phyloP scores from a whole-genome alignment of 2,888 invertebrate species.

The Cryptophagus acutangulus region DNA sequence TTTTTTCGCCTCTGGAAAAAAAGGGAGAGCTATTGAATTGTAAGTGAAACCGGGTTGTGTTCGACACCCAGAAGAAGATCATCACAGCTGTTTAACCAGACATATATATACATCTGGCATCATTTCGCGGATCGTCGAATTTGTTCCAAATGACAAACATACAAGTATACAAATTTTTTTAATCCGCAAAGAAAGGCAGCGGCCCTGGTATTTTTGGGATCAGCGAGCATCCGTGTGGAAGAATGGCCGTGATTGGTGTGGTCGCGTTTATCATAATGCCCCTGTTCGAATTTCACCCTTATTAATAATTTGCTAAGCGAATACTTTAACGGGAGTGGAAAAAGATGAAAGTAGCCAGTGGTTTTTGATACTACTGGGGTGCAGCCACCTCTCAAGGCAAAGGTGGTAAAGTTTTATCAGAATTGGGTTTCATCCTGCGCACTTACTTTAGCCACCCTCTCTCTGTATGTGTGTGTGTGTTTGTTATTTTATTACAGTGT shows the following conservation, averaged over 20 bases:
- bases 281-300: no score
- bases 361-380: background rate
- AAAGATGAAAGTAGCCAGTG: conserved; percentile 26
- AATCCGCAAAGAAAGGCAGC: no score
- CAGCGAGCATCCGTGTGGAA: no score
- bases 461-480: no score
- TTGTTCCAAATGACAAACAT: conserved; percentile 16
- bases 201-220: no score
- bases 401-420: conserved; percentile 5
- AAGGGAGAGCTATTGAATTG: conserved; percentile 40
- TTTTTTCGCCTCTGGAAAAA: no score
- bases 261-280: background rate
- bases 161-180: no score
- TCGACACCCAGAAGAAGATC: conserved; percentile 15
- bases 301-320: no score
- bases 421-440: background rate
- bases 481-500: background rate
- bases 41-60: conserved; percentile 41
- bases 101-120: conserved; percentile 45
- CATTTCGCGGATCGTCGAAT: conserved; percentile 44
- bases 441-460: background rate
- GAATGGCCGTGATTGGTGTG: no score
- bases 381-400: background rate
- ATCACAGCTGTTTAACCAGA: conserved; percentile 34
- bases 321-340: conserved; percentile 32